Base-by-base conservation (phyloP, 2,888 invertebrate genomes). In the Automeris io region DNA sequence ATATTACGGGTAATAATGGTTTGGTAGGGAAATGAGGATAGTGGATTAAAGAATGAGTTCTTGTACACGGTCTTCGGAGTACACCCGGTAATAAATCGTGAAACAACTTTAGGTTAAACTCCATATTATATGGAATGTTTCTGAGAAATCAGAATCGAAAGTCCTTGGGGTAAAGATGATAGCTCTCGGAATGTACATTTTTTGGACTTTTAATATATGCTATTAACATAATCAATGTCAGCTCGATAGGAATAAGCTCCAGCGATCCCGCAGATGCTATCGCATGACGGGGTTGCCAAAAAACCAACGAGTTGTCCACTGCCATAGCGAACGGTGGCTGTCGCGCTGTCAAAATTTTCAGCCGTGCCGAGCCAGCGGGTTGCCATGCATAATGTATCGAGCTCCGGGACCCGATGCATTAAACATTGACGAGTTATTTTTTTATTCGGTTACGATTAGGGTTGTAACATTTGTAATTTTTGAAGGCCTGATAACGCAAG, bases 371-470 rank as follows among this genome's bases (percentile, higher is more conserved):
- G 66, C 58, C 81, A 79, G 80, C 82, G 70, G 81, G 76, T 61
- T 57, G 58, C 79, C 80, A 85, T 83, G 73, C 80, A 86, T 85
- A 69, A 83, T 85, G 82, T 75, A 85, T 81, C 59, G 72, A 59
- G 19, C 54, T 62, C 69, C 63, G 55, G 70, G 70, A 73, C 67
- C 57, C 73, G 70, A 85, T 85, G 79, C 80, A 86, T 85, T 77
- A 85, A 78, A 82, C 83, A 86, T 86, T 76, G 76, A 78, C 78
- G 71, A 76, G 80, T 76, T 76, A 67, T 46, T 71, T 85, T 86
- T 83, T 85, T 85, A 81, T 82, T 79, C 80, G 78, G 79, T 78
- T 76, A n/a, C 4, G 25, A 1, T 29, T 29, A n/a, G 16, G 6
- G 16, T 16, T 5, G 29, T 19, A 19, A 19, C 6, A 5, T 19